Conservation (phyloP, 2,888 invertebrate species). For the Leucoptera coffeella region DNA sequence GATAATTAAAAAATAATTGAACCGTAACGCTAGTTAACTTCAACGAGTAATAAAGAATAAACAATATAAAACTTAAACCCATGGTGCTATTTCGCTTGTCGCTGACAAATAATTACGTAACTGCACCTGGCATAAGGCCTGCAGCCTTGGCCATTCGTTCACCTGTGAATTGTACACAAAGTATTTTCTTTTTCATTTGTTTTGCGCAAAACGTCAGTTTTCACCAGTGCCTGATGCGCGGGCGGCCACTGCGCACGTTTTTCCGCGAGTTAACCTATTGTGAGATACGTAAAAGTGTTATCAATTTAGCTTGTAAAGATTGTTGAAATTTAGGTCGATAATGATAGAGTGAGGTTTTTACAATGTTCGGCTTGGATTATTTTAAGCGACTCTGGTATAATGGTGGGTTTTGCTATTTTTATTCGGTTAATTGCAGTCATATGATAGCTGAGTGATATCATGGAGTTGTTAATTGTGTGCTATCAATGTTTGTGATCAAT, state of each 20-base stretch:
- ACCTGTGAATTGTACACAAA: constrained; percentile 35
- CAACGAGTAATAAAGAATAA: too few relatives aligned
- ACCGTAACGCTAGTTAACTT: too few relatives aligned
- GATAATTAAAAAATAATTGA: too few relatives aligned
- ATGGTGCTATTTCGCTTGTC: too few relatives aligned
- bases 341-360: constrained; percentile 21
- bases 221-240: constrained; percentile 23
- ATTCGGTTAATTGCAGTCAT: constrained; percentile 6
- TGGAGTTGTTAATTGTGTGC: constrained; percentile 5
- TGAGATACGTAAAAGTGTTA: too few relatives aligned
- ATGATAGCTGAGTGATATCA: constrained; percentile 1
- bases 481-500: too few relatives aligned
- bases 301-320: too few relatives aligned
- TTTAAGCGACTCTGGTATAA: constrained; percentile 42
- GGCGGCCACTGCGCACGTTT: constrained; percentile 14
- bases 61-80: too few relatives aligned
- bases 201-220: neutral
- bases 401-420: constrained; percentile 23
- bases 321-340: too few relatives aligned
- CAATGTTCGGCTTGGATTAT: constrained; percentile 44
- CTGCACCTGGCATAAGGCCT: too few relatives aligned
- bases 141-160: constrained; percentile 37
- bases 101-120: too few relatives aligned
- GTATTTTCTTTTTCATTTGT: constrained; percentile 23
- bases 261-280: too few relatives aligned